Base-by-base conservation (phyloP, 2,113 vertebrate species). In the Pseudopipra pipra region DNA sequence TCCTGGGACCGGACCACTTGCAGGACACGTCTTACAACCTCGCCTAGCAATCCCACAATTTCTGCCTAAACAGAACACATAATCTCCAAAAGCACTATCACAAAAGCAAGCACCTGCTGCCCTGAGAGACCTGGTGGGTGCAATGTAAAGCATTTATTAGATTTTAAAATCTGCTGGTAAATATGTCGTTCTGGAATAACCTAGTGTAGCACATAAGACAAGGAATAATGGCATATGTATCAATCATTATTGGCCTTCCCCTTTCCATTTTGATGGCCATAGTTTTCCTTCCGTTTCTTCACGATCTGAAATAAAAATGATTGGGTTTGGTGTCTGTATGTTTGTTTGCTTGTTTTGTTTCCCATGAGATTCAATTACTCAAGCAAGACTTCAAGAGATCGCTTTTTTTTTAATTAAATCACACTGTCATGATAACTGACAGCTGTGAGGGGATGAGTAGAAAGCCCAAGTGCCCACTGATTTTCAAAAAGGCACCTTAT, bases 171-270 rank as follows among this genome's bases (percentile, higher is more conserved):
- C 31, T 63, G 47, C 15, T 46, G 31, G 30, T n/a, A 56, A 65
- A 71, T 11, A 44, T 0, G 4, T 30, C 10, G 12, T 71, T 87
- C 58, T 65, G 24, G 51, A 81, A 63, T 27, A 87, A 54, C 17
- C 23, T 51, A 18, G 12, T 2, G 1, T 43, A 18, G 78, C 46
- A 73, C 5, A 10, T 14, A 74, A 78, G 23, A 41, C 46, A 73
- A 59, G 15, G 62, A 35, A 47, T 67, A 44, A 51, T 33, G 59
- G 31, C 17, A 9, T 17, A 15, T 2, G 2, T 35, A 31, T 44
- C 0, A 0, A 35, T 51, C 46, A 21, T 27, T 51, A n/a, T 6
- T 24, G 13, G 27, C 19, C 21, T 27, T 46, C 21, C 20, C 7
- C 30, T 31, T 28, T 14, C 28, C 9, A 12, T 47, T 85, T 49